Conservation (phyloP, 2,113 vertebrate species). For the Petrocephalus microphthalmus region DNA sequence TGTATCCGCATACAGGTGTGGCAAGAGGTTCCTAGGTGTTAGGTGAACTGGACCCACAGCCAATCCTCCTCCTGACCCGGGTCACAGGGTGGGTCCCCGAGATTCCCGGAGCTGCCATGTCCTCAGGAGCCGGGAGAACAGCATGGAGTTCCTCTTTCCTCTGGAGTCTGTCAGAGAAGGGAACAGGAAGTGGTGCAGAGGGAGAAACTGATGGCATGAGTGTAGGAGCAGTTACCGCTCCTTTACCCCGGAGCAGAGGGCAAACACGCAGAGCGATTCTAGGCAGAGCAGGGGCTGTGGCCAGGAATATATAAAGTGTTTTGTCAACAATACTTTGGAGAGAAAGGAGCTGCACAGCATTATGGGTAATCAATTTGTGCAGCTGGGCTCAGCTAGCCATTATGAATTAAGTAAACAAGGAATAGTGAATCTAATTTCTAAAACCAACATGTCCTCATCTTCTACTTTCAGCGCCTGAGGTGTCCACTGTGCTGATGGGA, state of each 20-base stretch:
- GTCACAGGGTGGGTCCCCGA: constrained; percentile 68
- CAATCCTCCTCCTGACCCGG: constrained; percentile 78
- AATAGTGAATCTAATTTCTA: background rate
- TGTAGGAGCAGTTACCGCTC: background rate
- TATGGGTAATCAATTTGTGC: background rate
- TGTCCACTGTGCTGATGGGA: background rate
- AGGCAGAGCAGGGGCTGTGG: background rate
- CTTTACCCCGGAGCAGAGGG: background rate
- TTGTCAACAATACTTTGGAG: background rate
- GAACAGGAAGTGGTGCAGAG: background rate
- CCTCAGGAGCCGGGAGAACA: constrained; percentile 78
- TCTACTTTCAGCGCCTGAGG: background rate
- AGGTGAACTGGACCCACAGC: constrained; percentile 85
- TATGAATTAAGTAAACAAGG: constrained; percentile 6
- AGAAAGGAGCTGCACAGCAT: background rate
- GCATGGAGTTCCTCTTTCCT: constrained; percentile 77
- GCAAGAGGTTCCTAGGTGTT: constrained; percentile 15
- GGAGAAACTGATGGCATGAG: background rate
- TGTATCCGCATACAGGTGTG: background rate
- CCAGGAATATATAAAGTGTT: background rate
- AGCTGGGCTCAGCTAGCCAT: background rate
- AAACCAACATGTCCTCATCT: background rate
- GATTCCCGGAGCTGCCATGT: constrained; percentile 62
- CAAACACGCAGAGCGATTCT: background rate
- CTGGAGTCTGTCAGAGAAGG: constrained; percentile 64